Percentiles rank a stretch among this genome's conserved stretches.
Conservation (phyloP, 2,113 vertebrate species). For the Catharus minimus region DNA sequence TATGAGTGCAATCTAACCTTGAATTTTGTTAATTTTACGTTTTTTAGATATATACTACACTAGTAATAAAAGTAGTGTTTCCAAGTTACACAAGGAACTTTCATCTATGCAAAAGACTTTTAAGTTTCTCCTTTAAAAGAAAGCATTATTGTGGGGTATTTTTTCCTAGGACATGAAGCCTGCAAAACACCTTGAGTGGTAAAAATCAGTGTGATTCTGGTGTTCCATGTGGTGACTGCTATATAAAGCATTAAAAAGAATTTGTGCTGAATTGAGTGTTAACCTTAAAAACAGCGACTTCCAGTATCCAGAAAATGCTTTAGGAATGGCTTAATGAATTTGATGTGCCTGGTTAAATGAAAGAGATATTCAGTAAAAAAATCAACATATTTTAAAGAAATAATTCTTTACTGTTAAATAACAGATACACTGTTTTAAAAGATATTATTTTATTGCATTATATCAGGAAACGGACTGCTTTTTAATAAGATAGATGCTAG, state of each 20-base stretch:
- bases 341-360: background rate
- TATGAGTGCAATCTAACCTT: background rate
- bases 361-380: background rate
- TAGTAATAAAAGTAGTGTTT: background rate
- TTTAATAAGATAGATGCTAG: background rate
- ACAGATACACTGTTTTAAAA: background rate
- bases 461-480: background rate
- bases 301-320: rapidly evolving
- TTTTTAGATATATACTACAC: background rate
- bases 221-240: background rate
- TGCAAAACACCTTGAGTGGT: background rate
- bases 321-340: background rate
- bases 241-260: background rate
- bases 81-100: background rate
- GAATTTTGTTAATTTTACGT: background rate
- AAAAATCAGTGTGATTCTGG: background rate
- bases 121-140: background rate
- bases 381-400: background rate
- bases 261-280: background rate
- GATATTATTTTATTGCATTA: background rate
- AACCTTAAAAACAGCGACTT: background rate
- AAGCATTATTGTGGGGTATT: background rate
- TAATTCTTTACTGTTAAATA: background rate
- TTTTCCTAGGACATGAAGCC: background rate
- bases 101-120: background rate